These are phyloP conservation scores for Dione vanillae DNA, from an alignment of 2,888 invertebrate species.

Conservation along the genomic window DNA sequence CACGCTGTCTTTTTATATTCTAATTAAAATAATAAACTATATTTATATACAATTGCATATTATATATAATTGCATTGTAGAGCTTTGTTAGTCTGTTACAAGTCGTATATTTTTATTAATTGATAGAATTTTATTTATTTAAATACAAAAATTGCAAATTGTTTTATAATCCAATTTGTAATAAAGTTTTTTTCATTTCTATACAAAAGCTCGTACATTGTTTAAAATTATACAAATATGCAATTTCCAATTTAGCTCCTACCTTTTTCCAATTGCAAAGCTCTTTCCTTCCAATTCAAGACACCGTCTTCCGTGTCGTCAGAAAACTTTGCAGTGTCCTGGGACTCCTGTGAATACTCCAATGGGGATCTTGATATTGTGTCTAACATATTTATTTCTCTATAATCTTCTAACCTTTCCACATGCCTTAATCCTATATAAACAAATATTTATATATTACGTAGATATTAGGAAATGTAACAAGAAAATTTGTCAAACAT, in stretches of 20 bases:
- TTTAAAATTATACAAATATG: slow-evolving; percentile 64
- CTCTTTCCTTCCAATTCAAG: slow-evolving; percentile 83
- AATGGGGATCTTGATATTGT: slow-evolving; percentile 72
- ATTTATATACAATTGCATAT: too few relatives aligned
- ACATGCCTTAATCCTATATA: slow-evolving; percentile 66
- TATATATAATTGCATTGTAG: too few relatives aligned
- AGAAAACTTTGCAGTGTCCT: slow-evolving; percentile 62
- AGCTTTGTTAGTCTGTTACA: too few relatives aligned
- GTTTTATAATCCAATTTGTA: neutral
- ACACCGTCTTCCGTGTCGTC: slow-evolving; percentile 61
- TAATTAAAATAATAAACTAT: slow-evolving; percentile 58
- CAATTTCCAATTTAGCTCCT: neutral
- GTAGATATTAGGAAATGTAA: too few relatives aligned
- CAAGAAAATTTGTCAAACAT: too few relatives aligned
- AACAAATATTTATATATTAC: neutral
- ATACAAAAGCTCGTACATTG: slow-evolving; percentile 65
- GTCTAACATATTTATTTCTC: slow-evolving; percentile 58
- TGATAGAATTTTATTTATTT: too few relatives aligned
- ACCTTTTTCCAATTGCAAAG: slow-evolving; percentile 86
- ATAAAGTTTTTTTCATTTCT: neutral
- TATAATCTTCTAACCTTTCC: slow-evolving; percentile 69
- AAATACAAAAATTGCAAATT: too few relatives aligned
- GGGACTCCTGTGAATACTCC: slow-evolving; percentile 74
- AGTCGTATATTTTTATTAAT: too few relatives aligned
- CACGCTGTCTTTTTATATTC: slow-evolving; percentile 94